Percentiles rank a stretch among this genome's conserved stretches.
Evolutionary conservation across 2,113 vertebrate genomes (phyloP).

Genomic region (Thalassoma bifasciatum): DNA sequence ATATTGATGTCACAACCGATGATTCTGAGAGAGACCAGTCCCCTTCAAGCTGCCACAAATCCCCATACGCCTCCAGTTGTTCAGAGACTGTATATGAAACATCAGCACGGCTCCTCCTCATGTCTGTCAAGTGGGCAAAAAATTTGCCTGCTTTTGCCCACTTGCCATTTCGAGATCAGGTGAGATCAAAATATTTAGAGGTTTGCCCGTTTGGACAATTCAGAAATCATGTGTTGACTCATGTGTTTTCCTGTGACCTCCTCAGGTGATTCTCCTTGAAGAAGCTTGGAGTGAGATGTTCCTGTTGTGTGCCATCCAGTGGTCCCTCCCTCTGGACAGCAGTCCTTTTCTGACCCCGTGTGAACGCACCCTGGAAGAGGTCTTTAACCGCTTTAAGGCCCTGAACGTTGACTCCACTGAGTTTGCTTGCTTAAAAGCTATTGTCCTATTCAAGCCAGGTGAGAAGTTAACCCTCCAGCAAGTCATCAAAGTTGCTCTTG

Average conservation of each 20-base stretch:
- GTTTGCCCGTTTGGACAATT: not conserved
- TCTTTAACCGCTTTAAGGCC: constrained; percentile 89
- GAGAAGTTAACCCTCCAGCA: constrained; percentile 27
- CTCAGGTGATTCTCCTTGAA: constrained; percentile 96
- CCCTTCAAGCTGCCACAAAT: constrained; percentile 82
- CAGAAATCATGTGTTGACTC: not conserved
- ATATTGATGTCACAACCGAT: constrained; percentile 92
- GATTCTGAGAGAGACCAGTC: constrained; percentile 87
- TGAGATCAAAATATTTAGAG: constrained; percentile 57
- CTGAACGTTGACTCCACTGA: constrained; percentile 93
- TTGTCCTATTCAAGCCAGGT: constrained; percentile 99
- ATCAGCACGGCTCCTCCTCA: constrained; percentile 94
- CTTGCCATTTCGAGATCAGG: constrained; percentile 98
- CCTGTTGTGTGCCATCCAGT: constrained; percentile 97
- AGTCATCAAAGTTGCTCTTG: not conserved
- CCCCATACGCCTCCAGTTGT: constrained; percentile 82
- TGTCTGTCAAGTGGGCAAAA: constrained; percentile 99
- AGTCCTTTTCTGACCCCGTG: constrained; percentile 91
- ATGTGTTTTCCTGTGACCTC: not conserved
- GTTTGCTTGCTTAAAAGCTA: constrained; percentile 97
- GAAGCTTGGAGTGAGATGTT: constrained; percentile 99
- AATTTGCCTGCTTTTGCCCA: constrained; percentile 96
- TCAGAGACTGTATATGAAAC: constrained; percentile 92
- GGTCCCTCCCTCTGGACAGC: constrained; percentile 95
- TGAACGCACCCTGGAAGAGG: constrained; percentile 91